Evolutionary conservation across 2,797 vertebrate species (phyloP).

Genomic region (Cyprinodon diabolis): DNA sequence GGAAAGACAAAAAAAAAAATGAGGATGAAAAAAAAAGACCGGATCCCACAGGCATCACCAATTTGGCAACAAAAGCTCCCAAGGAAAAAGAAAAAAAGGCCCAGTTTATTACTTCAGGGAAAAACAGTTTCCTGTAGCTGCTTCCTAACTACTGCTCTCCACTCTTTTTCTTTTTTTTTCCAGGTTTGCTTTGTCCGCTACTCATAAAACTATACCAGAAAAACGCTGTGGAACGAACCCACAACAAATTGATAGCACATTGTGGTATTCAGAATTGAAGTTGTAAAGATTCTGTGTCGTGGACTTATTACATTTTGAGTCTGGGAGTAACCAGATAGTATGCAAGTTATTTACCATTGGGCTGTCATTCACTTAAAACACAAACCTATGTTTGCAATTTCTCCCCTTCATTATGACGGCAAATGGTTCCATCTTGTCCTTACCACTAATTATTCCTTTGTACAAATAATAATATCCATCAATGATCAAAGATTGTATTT

Average conservation of each 20-base stretch:
- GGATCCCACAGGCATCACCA: slow-evolving; percentile 72
- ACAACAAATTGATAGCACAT: slow-evolving; percentile 73
- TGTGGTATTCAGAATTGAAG: slow-evolving; percentile 63
- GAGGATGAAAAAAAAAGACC: slow-evolving; percentile 46
- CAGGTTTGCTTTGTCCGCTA: slow-evolving; percentile 54
- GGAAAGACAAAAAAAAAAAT: slow-evolving; percentile 60
- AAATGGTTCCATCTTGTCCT: slow-evolving; percentile 53
- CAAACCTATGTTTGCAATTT: slow-evolving; percentile 49
- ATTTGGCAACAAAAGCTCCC: slow-evolving; percentile 74
- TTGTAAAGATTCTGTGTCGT: slow-evolving; percentile 44
- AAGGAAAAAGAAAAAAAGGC: slow-evolving; percentile 48
- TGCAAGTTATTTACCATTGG: slow-evolving; percentile 44
- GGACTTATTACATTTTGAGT: slow-evolving; percentile 48
- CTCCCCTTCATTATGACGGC: slow-evolving; percentile 57
- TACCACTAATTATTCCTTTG: slow-evolving; percentile 52
- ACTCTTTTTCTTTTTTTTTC: slow-evolving; percentile 33
- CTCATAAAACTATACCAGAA: slow-evolving; percentile 58
- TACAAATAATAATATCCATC: slow-evolving; percentile 75
- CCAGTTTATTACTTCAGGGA: slow-evolving; percentile 69
- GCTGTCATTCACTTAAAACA: slow-evolving; percentile 51
- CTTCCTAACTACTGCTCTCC: slow-evolving; percentile 64
- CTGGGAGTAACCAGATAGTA: slow-evolving; percentile 33
- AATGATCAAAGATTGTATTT: slow-evolving; percentile 63
- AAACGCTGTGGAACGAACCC: slow-evolving; percentile 60
- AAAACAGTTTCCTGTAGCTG: slow-evolving; percentile 57